Base-by-base conservation (phyloP, 2,797 vertebrate genomes). In the Danio albolineatus region DNA sequence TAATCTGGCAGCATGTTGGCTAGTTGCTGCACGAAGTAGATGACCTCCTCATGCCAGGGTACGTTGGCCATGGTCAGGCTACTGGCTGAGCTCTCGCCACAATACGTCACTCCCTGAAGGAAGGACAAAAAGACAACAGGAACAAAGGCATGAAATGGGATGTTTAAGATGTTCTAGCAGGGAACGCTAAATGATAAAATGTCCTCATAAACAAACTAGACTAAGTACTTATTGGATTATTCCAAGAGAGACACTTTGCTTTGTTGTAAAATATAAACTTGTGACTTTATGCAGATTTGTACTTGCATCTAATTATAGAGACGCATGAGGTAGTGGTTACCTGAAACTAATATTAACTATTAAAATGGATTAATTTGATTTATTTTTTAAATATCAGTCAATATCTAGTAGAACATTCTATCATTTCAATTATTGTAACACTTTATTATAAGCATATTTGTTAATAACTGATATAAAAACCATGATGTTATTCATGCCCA, bases 21-120 rank as follows among this genome's bases (percentile, higher is more conserved):
- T 86, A 99, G 84, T 87, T 98, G 95, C 78, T 87, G 91, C 80
- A 96, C 95, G 0, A 99, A 99, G 72, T 73, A 83, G 6, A 96
- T 83, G 65, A 98, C 97, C 67, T 99, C 97, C 82, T 96, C 95
- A 0, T 99, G 97, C 97, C 97, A 98, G 12, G 97, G 97, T 12
- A 99, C 93, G 0, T 98, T 98, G 79, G 97, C 97, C 97, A 98
- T 96, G 85, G 96, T 98, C 60, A 99, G 93, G 73, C 51, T 97
- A 91, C 97, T 98, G 86, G 97, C 97, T 0, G 95, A 92, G 86
- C 96, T 98, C 64, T 98, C 96, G 0, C 97, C 96, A 2, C 97
- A 98, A 92, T 98, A 98, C 0, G 97, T 99, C 85, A 99, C 96
- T 0, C 97, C 97, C 97, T 99, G 41, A 5, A 13, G 72, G 62